Evolutionary conservation across 2,113 vertebrate genomes (phyloP).

Genomic region (Aepyceros melampus): DNA sequence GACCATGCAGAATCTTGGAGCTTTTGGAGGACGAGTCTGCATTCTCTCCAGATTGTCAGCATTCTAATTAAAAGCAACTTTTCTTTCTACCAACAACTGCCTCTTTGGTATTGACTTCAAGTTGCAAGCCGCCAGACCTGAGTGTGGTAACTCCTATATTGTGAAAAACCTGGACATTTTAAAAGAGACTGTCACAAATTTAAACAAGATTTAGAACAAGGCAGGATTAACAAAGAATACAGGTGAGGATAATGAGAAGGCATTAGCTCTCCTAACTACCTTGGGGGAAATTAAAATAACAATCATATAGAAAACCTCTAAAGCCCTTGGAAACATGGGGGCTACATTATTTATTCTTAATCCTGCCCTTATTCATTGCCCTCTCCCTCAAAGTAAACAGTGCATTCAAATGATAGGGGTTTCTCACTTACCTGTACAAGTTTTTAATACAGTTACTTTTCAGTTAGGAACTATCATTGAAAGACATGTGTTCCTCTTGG

Average conservation of each 20-base stretch:
- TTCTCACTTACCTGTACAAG: background rate
- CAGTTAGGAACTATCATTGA: background rate
- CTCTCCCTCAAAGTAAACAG: background rate
- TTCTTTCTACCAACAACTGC: background rate
- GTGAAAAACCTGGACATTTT: background rate
- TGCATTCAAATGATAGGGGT: background rate
- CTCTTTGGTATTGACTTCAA: background rate
- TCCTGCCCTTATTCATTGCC: background rate
- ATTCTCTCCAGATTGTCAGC: background rate
- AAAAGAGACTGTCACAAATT: background rate
- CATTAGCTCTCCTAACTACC: background rate
- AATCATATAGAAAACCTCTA: background rate
- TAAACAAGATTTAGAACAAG: background rate
- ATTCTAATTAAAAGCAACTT: background rate
- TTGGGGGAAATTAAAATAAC: background rate
- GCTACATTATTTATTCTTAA: background rate
- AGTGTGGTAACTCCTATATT: background rate
- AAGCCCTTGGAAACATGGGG: background rate
- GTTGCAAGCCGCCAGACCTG: background rate
- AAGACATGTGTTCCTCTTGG: background rate
- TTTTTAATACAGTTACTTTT: background rate
- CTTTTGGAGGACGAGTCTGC: background rate
- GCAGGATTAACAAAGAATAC: background rate
- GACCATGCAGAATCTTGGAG: background rate
- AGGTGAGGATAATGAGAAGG: background rate